A percentile compares a stretch with the other conserved stretches of the same genome.
These are phyloP conservation scores for Malachius bipustulatus DNA, from an alignment of 2,888 invertebrate genomes.

Conservation along the genomic window DNA sequence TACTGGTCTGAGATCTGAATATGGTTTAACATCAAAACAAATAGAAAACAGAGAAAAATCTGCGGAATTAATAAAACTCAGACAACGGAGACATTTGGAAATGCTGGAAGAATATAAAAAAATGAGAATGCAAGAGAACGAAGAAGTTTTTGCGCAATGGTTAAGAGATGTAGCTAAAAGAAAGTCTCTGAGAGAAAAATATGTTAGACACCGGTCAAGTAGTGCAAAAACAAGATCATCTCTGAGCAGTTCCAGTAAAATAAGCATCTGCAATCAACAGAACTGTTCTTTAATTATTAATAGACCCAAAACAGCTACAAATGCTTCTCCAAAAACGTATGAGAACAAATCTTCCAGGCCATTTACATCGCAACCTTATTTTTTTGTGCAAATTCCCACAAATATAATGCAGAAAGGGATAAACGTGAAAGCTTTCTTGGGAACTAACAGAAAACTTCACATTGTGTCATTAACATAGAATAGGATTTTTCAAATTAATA, in stretches of 20 bases:
- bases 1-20: constrained; percentile 42
- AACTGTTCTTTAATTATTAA: neutral
- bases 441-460: neutral
- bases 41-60: constrained; percentile 35
- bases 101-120: constrained; percentile 34
- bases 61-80: constrained; percentile 32
- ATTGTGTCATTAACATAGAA: no score
- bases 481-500: no score
- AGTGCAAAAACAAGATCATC: neutral
- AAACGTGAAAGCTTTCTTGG: neutral
- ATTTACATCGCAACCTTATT: constrained; percentile 1
- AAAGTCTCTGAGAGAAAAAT: constrained; percentile 13
- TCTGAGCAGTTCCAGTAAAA: neutral
- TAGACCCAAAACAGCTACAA: neutral
- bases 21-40: constrained; percentile 40
- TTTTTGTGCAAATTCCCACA: neutral
- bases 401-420: neutral
- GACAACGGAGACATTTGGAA: constrained; percentile 36
- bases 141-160: constrained; percentile 44
- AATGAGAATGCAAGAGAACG: constrained; percentile 36
- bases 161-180: constrained; percentile 32
- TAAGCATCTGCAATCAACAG: neutral
- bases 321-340: neutral
- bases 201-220: neutral
- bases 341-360: neutral